Conservation (phyloP, 2,797 vertebrate genomes). For the Diplodus puntazzo region DNA sequence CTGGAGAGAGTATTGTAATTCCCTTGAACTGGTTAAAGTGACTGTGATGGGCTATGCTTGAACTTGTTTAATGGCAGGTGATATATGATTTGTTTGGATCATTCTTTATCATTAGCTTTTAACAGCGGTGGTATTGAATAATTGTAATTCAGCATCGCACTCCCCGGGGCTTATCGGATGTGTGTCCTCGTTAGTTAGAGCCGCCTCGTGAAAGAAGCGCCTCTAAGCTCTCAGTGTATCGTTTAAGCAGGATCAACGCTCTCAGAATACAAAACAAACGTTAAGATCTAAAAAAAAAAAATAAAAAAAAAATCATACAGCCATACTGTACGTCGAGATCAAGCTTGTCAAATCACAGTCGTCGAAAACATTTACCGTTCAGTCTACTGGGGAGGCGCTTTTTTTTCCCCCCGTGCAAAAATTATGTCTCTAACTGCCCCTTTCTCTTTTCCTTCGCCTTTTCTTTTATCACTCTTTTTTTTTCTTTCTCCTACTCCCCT, state of each 20-base stretch:
- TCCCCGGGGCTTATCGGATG: slow-evolving; percentile 17
- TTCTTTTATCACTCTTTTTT: slow-evolving; percentile 71
- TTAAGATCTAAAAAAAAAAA: slow-evolving; percentile 8
- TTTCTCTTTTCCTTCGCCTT: slow-evolving; percentile 70
- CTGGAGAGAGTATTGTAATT: slow-evolving; percentile 80
- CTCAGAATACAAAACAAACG: slow-evolving; percentile 39
- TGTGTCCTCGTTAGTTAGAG: slow-evolving; percentile 12
- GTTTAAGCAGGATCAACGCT: slow-evolving; percentile 37
- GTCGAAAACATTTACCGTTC: slow-evolving; percentile 60
- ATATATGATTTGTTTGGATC: slow-evolving; percentile 65
- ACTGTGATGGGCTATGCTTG: slow-evolving; percentile 77
- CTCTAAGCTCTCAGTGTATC: slow-evolving; percentile 21
- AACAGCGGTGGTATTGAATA: slow-evolving; percentile 8
- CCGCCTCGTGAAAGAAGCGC: slow-evolving; percentile 4
- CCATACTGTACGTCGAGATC: slow-evolving; percentile 55
- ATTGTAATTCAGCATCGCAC: background rate
- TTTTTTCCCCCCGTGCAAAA: slow-evolving; percentile 18
- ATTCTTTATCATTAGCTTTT: slow-evolving; percentile 54
- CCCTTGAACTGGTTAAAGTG: slow-evolving; percentile 82
- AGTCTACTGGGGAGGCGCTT: slow-evolving; percentile 52
- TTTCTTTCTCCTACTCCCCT: slow-evolving; percentile 54
- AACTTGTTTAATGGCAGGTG: slow-evolving; percentile 74
- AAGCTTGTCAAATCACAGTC: slow-evolving; percentile 70
- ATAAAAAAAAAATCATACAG: background rate
- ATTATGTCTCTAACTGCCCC: slow-evolving; percentile 72